Evolutionary conservation across 2,113 vertebrate species (phyloP), one percentile per base, ranked within the genome.

Genomic region (Cygnus atratus): DNA sequence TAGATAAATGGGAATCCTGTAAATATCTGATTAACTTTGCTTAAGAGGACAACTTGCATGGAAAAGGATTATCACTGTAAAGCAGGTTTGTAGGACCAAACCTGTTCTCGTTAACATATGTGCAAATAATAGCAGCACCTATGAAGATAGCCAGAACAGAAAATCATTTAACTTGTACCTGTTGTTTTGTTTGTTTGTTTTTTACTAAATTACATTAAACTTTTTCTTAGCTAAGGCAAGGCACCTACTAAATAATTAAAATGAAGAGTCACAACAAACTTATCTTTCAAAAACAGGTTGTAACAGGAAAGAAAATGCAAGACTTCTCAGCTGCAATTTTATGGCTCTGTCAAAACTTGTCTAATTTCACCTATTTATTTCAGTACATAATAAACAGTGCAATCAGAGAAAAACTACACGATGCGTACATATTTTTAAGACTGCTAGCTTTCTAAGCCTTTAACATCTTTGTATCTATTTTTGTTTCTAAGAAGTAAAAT

Each of bases 231-330:
- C 58, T 73, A 72, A 92, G 95, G 75, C 61, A 65, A 92, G 84
- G 72, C 41, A 55, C 28, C 68, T 88, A 62, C 41, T 80, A 76
- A 55, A 61, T 92, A 96, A 96, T 96, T 97, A 97, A 96, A 84
- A 96, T 91, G 59, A 92, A 95, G 86, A 92, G 70, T 57, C 80
- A 79, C 70, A 81, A 92, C 52, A 62, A 81, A 85, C 73, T 96
- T 81, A 89, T 77, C 89, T 90, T 76, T 91, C 87, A 95, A 92
- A 92, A 94, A 44, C 70, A 92, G 75, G 59, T 85, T 93, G 71
- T 80, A 87, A 89, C 16, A 92, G 93, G 82, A 94, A 95, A 73
- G 46, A 91, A 96, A 95, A 90, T 58, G 28, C 76, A 90, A 82
- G 50, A 70, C 41, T 84, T 92, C 74, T 94, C 81, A 93, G 77